Percentiles rank a stretch among this genome's conserved stretches.
Evolutionary conservation across 1,140 invertebrate species (phyloP).

Genomic region (Drosophila eugracilis): DNA sequence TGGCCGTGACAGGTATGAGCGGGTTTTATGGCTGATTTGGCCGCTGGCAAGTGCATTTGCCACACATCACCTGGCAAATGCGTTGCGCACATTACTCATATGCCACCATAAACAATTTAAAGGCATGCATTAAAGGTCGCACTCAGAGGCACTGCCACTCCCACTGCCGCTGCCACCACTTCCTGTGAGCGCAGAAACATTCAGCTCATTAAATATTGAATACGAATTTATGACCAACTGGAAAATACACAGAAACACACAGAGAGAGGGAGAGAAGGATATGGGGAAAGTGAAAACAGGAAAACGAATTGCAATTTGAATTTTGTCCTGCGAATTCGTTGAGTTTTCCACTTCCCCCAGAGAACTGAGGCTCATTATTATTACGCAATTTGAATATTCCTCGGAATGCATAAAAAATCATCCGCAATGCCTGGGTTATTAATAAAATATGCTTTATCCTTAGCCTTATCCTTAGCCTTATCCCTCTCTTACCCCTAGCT

Average conservation of each 20-base stretch:
- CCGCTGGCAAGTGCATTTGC: conserved; percentile 50
- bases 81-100: conserved; percentile 56
- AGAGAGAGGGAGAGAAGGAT: conserved; percentile 3
- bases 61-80: conserved; percentile 49
- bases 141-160: not conserved
- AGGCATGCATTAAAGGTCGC: conserved; percentile 20
- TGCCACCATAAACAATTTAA: conserved; percentile 56
- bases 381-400: conserved; percentile 55
- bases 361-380: conserved; percentile 28
- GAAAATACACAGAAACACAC: conserved; percentile 29
- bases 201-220: conserved; percentile 74
- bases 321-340: conserved; percentile 18
- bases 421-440: conserved; percentile 3
- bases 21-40: conserved; percentile 69
- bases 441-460: conserved; percentile 48
- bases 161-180: not conserved
- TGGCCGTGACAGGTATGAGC: conserved; percentile 52
- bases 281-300: not conserved
- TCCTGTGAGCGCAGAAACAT: conserved; percentile 27
- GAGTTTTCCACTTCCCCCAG: conserved; percentile 3
- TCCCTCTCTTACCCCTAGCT: too few species aligned
- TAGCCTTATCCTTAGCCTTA: too few species aligned
- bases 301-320: conserved; percentile 61
- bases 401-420: conserved; percentile 35
- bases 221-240: conserved; percentile 63